Base-by-base conservation (phyloP, 2,113 vertebrate species). In the Mugil cephalus region DNA sequence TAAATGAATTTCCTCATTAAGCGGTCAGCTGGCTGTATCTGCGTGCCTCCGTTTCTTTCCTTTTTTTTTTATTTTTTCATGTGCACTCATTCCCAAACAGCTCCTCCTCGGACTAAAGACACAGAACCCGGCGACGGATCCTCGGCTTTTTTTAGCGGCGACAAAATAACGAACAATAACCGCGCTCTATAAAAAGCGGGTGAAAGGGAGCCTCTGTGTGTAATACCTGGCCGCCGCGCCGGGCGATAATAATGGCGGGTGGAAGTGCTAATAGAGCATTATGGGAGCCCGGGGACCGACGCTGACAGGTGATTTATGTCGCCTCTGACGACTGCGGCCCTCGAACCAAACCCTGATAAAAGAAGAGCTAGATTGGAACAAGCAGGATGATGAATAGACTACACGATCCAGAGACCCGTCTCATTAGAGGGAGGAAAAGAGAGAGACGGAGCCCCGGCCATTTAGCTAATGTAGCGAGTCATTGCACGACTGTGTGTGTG, bases 331-430 rank as follows among this genome's bases (percentile, higher is more conserved):
- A 97, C 96, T 98, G 95, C 94, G 95, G 96, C 96, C 94, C 95
- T 94, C 91, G 92, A 95, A 95, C 95, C 91, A 93, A 89, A 88
- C 58, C 90, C 95, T 96, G 97, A 99, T 98, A 97, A 98, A 99
- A 96, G 96, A 93, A 96, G 94, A 94, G 94, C 95, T 94, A 95
- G 94, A 98, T 98, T 97, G 96, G 95, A 98, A 95, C 93, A 95
- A 98, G 95, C 97, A 99, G 96, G 91, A 97, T 98, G 98, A 99
- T 99, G 95, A 98, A 99, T 98, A 96, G 96, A 96, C 95, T 94
- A 96, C 95, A 93, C 92, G 84, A 95, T 94, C 95, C 95, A 95
- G 93, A 95, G 95, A 95, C 95, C 96, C 95, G 96, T 96, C 96
- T 98, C 95, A 98, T 99, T 99, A 99, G 95, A 80, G 88, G 39